These are phyloP conservation scores for Cercopithecus hamlyni DNA, from an alignment of 2,797 vertebrate species.

Conservation along the genomic window DNA sequence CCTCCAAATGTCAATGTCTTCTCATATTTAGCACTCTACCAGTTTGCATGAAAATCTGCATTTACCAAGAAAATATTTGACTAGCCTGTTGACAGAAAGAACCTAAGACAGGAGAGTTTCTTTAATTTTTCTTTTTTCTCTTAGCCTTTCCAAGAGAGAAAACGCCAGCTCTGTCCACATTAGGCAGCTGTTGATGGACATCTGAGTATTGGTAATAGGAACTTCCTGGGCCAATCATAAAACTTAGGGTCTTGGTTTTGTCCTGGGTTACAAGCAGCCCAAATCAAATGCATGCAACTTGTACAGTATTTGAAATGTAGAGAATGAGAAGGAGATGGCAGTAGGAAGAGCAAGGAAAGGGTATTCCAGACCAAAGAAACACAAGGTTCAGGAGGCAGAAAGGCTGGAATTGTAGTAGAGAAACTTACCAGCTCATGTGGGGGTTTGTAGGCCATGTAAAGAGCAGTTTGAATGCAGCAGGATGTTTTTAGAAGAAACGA, in stretches of 20 bases:
- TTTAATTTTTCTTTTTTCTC: constrained; percentile 70
- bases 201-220: background rate
- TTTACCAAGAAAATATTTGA: constrained; percentile 69
- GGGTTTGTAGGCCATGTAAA: background rate
- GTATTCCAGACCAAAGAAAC: no score
- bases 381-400: background rate
- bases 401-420: rapidly evolving
- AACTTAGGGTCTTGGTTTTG: background rate
- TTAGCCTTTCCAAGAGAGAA: constrained; percentile 59
- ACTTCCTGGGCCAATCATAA: background rate
- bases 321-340: background rate
- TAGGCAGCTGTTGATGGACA: constrained; percentile 54
- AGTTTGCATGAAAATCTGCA: constrained; percentile 59
- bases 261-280: background rate
- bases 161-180: constrained; percentile 25
- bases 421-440: background rate
- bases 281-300: background rate
- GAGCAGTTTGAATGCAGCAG: background rate
- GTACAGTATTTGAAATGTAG: background rate
- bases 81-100: constrained; percentile 68
- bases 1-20: constrained; percentile 49
- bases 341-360: background rate
- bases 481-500: background rate
- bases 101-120: constrained; percentile 66
- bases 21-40: constrained; percentile 67